Evolutionary conservation across 2,797 vertebrate species (phyloP).

Genomic region (Eulemur mongoz): DNA sequence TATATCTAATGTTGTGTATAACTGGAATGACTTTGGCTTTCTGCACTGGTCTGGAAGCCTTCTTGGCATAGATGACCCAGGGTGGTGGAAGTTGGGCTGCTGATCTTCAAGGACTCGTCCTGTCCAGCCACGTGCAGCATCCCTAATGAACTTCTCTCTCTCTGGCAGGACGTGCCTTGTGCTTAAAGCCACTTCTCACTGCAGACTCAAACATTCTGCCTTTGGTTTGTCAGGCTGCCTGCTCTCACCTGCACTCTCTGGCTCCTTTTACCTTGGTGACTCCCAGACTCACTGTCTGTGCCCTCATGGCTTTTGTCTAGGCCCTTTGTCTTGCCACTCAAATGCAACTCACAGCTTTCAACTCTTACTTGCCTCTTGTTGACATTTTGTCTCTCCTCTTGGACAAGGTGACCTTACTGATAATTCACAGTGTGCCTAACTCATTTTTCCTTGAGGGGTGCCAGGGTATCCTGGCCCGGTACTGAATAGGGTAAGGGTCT

Average conservation of each 20-base stretch:
- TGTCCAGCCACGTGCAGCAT: neutral
- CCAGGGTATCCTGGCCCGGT: neutral
- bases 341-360: neutral
- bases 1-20: neutral
- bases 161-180: neutral
- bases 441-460: neutral
- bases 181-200: neutral
- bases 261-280: neutral
- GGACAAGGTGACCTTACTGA: neutral
- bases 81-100: neutral
- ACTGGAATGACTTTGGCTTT: neutral
- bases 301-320: neutral
- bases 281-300: neutral
- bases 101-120: constrained; percentile 10
- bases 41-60: neutral
- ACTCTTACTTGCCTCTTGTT: neutral
- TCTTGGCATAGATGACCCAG: neutral
- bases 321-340: neutral
- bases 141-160: neutral
- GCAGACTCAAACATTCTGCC: neutral
- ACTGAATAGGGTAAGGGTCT: neutral
- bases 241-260: neutral
- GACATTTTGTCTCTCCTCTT: neutral
- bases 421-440: neutral
- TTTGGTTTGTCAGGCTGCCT: neutral